Evolutionary conservation across 1,140 invertebrate species (phyloP).

Genomic region (Hyles vespertilio): DNA sequence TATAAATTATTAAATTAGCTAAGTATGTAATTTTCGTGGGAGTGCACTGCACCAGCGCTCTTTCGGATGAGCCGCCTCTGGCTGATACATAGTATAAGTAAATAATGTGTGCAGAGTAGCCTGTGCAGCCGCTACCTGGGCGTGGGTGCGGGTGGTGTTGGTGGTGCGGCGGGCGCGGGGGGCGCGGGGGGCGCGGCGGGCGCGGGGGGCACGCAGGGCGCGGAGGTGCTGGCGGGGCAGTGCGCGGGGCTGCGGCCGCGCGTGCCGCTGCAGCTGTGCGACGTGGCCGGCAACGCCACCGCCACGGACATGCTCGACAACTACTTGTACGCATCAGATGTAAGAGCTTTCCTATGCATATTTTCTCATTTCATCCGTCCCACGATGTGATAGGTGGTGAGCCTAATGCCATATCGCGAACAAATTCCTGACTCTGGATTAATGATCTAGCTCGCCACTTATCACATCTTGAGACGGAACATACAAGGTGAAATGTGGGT

Average conservation of each 20-base stretch:
- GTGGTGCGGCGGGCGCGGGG: conserved; percentile 67
- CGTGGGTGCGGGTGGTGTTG: conserved; percentile 20
- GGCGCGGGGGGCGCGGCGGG: conserved; percentile 82
- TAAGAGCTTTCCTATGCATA: conserved; percentile 51
- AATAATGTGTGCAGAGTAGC: conserved; percentile 78
- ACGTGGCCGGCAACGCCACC: conserved; percentile 87
- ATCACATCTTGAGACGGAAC: too few relatives aligned
- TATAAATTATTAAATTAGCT: too few relatives aligned
- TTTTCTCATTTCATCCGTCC: too few relatives aligned
- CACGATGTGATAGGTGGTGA: too few relatives aligned
- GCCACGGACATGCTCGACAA: conserved; percentile 88
- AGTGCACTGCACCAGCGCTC: too few relatives aligned
- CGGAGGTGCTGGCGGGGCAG: conserved; percentile 83
- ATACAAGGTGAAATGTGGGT: too few relatives aligned
- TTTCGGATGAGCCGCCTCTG: too few relatives aligned
- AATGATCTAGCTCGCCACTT: too few relatives aligned
- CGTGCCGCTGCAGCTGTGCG: conserved; percentile 84
- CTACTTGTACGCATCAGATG: conserved; percentile 88
- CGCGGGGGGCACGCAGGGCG: conserved; percentile 82
- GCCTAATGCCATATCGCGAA: too few relatives aligned
- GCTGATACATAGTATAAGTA: too few relatives aligned
- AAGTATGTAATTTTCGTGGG: too few relatives aligned
- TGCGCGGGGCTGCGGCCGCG: conserved; percentile 78
- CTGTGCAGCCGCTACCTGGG: conserved; percentile 67
- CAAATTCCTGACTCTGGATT: too few relatives aligned